These are phyloP conservation scores for Amphiprion percula DNA, from an alignment of 2,113 vertebrate species.

Conservation along the genomic window DNA sequence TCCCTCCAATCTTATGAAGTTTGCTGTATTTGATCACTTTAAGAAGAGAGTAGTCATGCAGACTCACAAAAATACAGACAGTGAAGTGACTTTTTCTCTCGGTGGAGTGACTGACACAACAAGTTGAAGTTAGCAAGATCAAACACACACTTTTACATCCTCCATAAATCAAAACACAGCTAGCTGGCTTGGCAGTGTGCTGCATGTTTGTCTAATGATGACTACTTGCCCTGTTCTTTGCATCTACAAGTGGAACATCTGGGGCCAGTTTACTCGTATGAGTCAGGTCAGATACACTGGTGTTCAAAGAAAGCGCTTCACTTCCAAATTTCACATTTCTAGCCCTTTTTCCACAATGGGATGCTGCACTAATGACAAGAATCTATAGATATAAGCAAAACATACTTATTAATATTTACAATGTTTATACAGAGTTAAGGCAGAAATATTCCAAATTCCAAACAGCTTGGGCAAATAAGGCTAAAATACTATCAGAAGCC, in stretches of 20 bases:
- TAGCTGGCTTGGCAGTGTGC: constrained; percentile 32
- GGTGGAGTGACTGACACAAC: constrained; percentile 73
- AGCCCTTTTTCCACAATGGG: no score
- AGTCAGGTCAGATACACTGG: background rate
- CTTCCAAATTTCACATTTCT: no score
- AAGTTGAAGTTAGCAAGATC: constrained; percentile 68
- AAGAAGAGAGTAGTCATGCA: constrained; percentile 71
- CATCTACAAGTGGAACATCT: constrained; percentile 35
- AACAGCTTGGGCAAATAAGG: no score
- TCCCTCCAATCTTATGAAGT: constrained; percentile 70
- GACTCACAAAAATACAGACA: constrained; percentile 63
- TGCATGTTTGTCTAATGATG: constrained; percentile 40
- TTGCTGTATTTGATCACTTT: constrained; percentile 82
- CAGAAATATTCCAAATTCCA: no score
- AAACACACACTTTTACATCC: constrained; percentile 55
- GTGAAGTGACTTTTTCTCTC: constrained; percentile 61
- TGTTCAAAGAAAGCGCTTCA: no score
- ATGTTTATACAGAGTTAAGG: no score
- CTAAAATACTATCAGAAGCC: no score
- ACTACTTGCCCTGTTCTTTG: constrained; percentile 19
- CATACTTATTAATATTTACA: no score
- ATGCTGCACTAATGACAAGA: no score
- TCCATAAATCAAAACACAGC: constrained; percentile 53
- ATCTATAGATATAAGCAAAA: no score
- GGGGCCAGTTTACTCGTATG: background rate